These are phyloP conservation scores for Corythornis cristatus DNA, from an alignment of 2,113 vertebrate species.

Conservation along the genomic window DNA sequence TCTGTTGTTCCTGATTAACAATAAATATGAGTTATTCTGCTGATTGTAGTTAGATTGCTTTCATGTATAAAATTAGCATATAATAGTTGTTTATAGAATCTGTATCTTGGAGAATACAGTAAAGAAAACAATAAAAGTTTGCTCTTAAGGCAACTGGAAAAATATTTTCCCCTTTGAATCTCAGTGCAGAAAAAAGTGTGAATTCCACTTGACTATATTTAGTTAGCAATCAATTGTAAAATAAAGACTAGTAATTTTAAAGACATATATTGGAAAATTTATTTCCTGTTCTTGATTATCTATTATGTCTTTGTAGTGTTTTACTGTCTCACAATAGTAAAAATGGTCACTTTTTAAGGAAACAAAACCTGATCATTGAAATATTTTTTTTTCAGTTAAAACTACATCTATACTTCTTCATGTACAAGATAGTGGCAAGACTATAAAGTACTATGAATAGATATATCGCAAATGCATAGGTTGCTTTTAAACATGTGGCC, in stretches of 20 bases:
- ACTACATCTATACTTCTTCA: too few species aligned
- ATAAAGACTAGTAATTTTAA: neutral
- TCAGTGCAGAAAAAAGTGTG: neutral
- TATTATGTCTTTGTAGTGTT: neutral
- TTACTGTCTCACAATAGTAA: neutral
- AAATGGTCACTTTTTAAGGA: neutral
- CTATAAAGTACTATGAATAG: neutral
- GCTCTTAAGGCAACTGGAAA: neutral
- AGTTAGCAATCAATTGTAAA: neutral
- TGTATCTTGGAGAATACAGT: neutral
- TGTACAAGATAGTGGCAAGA: neutral
- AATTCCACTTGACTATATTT: neutral
- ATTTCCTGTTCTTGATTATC: neutral
- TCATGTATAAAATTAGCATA: neutral
- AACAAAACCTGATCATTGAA: neutral
- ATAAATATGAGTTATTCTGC: neutral
- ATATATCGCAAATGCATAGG: neutral
- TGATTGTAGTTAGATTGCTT: neutral
- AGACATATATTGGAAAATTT: neutral
- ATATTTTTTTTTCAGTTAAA: neutral
- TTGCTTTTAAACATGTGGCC: neutral
- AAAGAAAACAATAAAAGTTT: neutral
- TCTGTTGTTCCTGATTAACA: neutral
- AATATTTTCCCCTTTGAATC: neutral
- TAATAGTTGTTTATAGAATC: neutral